A percentile compares a stretch with the other conserved stretches of the same genome.
Evolutionary conservation across 2,113 vertebrate genomes (phyloP).

Genomic region (Semnornis frantzii): DNA sequence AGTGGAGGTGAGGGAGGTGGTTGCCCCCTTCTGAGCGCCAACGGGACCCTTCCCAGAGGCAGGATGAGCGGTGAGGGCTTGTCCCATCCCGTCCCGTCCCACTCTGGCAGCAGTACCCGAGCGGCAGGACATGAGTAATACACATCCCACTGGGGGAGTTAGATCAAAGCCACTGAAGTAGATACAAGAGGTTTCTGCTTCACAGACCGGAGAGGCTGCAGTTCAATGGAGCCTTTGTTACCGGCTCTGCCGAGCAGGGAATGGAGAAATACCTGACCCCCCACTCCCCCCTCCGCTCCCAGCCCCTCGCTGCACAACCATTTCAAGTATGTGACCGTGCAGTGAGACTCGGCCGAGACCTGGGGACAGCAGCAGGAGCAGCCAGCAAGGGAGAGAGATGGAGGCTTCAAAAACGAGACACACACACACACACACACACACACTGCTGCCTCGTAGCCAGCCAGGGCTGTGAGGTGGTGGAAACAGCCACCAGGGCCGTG

Average conservation of each 20-base stretch:
- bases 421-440: conserved; percentile 40
- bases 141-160: conserved; percentile 70
- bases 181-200: conserved; percentile 90
- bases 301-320: conserved; percentile 37
- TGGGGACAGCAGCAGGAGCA: not conserved
- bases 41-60: not conserved
- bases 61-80: not conserved
- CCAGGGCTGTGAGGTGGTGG: not conserved
- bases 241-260: conserved; percentile 75
- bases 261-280: conserved; percentile 89
- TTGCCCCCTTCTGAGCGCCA: accelerated
- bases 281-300: not conserved
- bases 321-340: not conserved
- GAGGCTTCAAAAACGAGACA: not conserved
- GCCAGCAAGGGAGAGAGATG: not conserved
- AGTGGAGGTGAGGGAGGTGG: accelerated
- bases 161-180: conserved; percentile 79
- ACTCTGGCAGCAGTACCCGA: conserved; percentile 68
- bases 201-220: conserved; percentile 77
- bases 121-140: conserved; percentile 78
- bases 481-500: not conserved
- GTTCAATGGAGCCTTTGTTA: conserved; percentile 95
- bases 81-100: conserved; percentile 24
- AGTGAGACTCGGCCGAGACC: not conserved
- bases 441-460: not conserved